These are phyloP conservation scores for Drosophila ogumai DNA, from an alignment of 1,140 invertebrate genomes.

Conservation along the genomic window DNA sequence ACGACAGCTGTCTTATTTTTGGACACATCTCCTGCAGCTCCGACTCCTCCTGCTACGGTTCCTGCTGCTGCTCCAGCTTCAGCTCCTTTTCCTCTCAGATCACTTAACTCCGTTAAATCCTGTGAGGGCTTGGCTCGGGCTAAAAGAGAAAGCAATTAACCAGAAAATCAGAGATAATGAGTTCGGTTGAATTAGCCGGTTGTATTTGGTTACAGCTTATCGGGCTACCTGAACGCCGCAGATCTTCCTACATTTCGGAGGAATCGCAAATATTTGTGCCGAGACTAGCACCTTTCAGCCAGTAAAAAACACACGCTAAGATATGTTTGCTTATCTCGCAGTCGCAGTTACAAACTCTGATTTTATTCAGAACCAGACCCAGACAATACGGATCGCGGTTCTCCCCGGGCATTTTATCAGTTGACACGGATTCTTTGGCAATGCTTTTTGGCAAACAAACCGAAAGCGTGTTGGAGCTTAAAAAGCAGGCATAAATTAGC, in stretches of 20 bases:
- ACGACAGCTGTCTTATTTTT: conserved; percentile 75
- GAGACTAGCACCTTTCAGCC: conserved; percentile 41
- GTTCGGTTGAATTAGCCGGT: conserved; percentile 36
- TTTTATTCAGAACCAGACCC: conserved; percentile 46
- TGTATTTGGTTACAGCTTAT: conserved; percentile 57
- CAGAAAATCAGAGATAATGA: conserved; percentile 45
- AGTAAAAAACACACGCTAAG: conserved; percentile 18
- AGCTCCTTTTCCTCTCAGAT: conserved; percentile 31
- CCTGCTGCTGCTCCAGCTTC: background rate
- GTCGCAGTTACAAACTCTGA: conserved; percentile 5
- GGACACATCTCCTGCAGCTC: conserved; percentile 13
- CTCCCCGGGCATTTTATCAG: conserved; percentile 35
- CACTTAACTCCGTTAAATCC: conserved; percentile 52
- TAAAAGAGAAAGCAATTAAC: conserved; percentile 66
- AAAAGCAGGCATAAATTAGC: conserved; percentile 32
- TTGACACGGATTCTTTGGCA: conserved; percentile 37
- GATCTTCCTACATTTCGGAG: conserved; percentile 16
- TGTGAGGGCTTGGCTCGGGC: conserved; percentile 66
- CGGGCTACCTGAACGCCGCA: conserved; percentile 22
- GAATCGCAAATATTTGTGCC: conserved; percentile 45
- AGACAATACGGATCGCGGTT: conserved; percentile 33
- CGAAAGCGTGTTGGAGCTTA: conserved; percentile 33
- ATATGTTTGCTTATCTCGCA: conserved; percentile 44
- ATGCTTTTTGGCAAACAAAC: conserved; percentile 32
- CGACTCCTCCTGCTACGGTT: background rate